Evolutionary conservation across 1,140 invertebrate species (phyloP), one percentile per base, ranked within the genome.

Genomic region (Temnothorax curvispinosus): DNA sequence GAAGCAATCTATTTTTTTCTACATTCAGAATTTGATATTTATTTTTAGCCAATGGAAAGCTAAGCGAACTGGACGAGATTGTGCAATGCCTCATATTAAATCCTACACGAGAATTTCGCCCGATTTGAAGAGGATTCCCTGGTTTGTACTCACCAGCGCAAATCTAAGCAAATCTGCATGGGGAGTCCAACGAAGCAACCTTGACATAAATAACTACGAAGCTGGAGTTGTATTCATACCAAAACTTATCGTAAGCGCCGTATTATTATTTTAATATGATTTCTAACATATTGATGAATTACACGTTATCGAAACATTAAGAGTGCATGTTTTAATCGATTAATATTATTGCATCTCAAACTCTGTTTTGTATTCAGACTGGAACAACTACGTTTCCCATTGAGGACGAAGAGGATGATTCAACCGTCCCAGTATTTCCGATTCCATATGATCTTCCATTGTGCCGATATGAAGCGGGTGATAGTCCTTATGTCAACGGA

Each of bases 141-240:
- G 97, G 97, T 99, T 98, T 93, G 95, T 99, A 0, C 95, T 99
- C 0, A 99, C 98, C 0, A 99, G 98, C 90, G 98, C 98, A 0
- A 99, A 99, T 95, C 94, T 99, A 8, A 99, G 98, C 15, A 99
- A 99, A 96, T 98, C 98, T n/a, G 99, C 99, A 0, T 99, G 99
- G 99, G 99, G 99, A 80, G 96, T 95, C 21, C 90, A 96, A 96
- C 84, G 96, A 96, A 64, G 96, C 52, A 92, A 95, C 80, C 94
- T 98, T 64, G 96, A 97, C 87, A 97, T 99, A 2, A 96, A 97
- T 93, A 99, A 98, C 62, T 99, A 99, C 93, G 99, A 99, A 96
- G 97, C 97, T 32, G 99, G 99, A 0, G 97, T 99, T 11, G 92
- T 99, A 11, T 98, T 99, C 91, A 89, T 99, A 64, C 99, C 99